Conservation (phyloP, 1,140 invertebrate genomes). For the Diachasma alloeum region DNA sequence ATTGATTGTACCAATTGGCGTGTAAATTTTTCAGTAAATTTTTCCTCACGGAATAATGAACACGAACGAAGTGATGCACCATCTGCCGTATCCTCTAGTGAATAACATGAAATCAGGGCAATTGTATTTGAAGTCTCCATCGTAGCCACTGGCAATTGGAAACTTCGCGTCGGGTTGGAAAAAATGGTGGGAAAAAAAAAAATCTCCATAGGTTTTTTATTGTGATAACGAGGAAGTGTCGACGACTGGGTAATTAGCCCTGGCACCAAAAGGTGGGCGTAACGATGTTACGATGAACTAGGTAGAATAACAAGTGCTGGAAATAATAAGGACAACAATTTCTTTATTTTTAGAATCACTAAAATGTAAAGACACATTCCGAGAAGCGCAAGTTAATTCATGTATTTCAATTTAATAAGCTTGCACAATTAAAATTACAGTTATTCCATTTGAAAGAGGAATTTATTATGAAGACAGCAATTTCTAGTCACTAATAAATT, state of each 20-base stretch:
- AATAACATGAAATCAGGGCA: conserved; percentile 1
- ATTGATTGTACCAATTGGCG: conserved; percentile 1
- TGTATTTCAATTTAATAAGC: too few species aligned
- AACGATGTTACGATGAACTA: background rate
- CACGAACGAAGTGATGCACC: background rate
- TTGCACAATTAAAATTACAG: too few species aligned
- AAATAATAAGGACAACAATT: background rate
- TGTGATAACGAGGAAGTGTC: background rate
- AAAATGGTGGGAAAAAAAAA: background rate
- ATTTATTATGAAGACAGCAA: too few species aligned
- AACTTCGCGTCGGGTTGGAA: background rate
- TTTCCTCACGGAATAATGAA: background rate
- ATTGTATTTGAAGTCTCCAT: background rate
- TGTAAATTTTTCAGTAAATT: background rate
- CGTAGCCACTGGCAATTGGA: background rate
- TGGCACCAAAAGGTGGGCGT: background rate
- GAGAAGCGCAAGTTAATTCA: too few species aligned
- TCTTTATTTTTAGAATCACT: too few species aligned
- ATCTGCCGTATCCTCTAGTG: background rate
- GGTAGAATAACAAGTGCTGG: background rate
- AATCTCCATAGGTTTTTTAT: background rate
- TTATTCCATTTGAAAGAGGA: too few species aligned
- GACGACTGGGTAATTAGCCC: background rate
- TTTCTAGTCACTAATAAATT: too few species aligned
- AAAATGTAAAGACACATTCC: too few species aligned